These are phyloP conservation scores for Neolamprologus multifasciatus DNA, from an alignment of 2,797 vertebrate species.

Conservation along the genomic window DNA sequence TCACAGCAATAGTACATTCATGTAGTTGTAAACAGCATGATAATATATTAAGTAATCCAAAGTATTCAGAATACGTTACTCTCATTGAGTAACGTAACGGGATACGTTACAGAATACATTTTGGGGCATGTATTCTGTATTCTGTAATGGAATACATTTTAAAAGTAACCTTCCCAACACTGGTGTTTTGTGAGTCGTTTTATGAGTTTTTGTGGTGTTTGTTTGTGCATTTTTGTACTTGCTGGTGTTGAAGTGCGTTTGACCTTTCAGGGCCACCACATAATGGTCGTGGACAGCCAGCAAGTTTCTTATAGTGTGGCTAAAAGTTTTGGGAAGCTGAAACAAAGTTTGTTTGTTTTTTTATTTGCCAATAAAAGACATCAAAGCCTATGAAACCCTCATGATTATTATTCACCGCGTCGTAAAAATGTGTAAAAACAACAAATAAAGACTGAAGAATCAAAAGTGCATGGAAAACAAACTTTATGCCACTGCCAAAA, in stretches of 20 bases:
- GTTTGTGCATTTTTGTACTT: not conserved
- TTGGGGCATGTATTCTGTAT: too few species aligned
- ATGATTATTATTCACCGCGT: not conserved
- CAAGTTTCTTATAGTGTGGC: not conserved
- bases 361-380: not conserved
- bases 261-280: not conserved
- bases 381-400: not conserved
- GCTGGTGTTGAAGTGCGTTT: not conserved
- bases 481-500: not conserved
- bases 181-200: not conserved
- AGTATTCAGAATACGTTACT: too few species aligned
- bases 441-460: not conserved
- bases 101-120: too few species aligned
- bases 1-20: too few species aligned
- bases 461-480: not conserved
- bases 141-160: too few species aligned
- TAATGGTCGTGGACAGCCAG: not conserved
- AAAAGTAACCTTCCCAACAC: too few species aligned
- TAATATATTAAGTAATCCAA: too few species aligned
- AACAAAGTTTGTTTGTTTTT: not conserved
- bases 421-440: not conserved
- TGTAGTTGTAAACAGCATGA: too few species aligned
- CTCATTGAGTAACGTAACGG: too few species aligned
- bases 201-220: not conserved
- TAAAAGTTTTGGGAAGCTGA: not conserved